These are phyloP conservation scores for Metridium senile DNA, from an alignment of 92 coral and sea anemone species.

Conservation along the genomic window DNA sequence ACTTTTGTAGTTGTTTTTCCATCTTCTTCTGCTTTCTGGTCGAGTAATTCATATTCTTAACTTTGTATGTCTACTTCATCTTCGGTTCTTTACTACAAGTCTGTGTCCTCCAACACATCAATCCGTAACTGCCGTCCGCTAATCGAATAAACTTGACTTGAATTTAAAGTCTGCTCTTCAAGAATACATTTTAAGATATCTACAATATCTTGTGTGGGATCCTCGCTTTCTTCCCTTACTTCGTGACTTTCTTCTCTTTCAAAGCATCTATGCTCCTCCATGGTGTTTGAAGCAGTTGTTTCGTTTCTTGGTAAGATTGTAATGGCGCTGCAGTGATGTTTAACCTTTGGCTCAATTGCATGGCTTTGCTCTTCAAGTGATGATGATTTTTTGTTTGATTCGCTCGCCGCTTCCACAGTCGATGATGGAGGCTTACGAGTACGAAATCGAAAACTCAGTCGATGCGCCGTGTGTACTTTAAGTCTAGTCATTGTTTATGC, in stretches of 20 bases:
- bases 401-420: neutral
- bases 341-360: slow-evolving; percentile 18
- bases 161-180: neutral
- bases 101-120: slow-evolving; percentile 27
- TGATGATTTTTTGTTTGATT: neutral
- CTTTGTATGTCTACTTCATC: neutral
- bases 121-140: slow-evolving; percentile 12
- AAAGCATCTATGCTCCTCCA: neutral
- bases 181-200: slow-evolving; percentile 10
- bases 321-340: neutral
- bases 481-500: slow-evolving; percentile 7
- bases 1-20: too few relatives aligned
- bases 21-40: too few relatives aligned
- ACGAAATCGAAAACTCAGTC: slow-evolving; percentile 22
- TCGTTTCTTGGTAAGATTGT: slow-evolving; percentile 7
- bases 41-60: too few relatives aligned
- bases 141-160: slow-evolving; percentile 9
- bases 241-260: neutral
- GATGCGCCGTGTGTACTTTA: slow-evolving; percentile 21
- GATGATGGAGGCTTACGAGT: slow-evolving; percentile 14
- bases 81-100: neutral
- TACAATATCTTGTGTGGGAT: slow-evolving; percentile 3
- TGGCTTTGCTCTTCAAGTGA: neutral
- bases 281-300: neutral
- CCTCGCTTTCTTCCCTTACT: neutral